Percentiles rank a stretch among this genome's conserved stretches.
phyloP scores from a whole-genome alignment of 2,888 invertebrate species.

The Meganola albula region DNA sequence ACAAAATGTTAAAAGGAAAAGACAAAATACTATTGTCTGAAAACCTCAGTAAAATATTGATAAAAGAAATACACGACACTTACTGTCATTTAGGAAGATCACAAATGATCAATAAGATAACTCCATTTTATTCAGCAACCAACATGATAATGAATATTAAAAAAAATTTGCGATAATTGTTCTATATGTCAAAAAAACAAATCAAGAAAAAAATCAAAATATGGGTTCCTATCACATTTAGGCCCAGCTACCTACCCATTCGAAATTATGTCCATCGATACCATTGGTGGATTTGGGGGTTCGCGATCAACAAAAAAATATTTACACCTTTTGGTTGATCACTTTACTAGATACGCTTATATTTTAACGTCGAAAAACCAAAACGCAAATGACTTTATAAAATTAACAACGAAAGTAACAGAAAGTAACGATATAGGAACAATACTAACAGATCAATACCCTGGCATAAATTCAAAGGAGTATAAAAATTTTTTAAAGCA shows the following conservation, averaged over 20 bases:
- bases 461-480: constrained; percentile 3
- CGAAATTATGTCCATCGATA: constrained; percentile 23
- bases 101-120: constrained; percentile 19
- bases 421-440: constrained; percentile 16
- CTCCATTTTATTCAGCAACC: constrained; percentile 16
- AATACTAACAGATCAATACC: constrained; percentile 2
- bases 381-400: constrained; percentile 20
- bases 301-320: constrained; percentile 30
- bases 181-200: constrained; percentile 24
- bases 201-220: constrained; percentile 20
- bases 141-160: constrained; percentile 18
- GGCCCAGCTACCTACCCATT: constrained; percentile 23
- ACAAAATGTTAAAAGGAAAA: constrained; percentile 1
- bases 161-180: constrained; percentile 15
- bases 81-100: constrained; percentile 23
- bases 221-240: constrained; percentile 25
- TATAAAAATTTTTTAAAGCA: neutral
- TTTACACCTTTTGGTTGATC: constrained; percentile 24
- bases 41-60: neutral
- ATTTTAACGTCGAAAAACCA: constrained; percentile 26
- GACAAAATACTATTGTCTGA: constrained; percentile 1
- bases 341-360: constrained; percentile 22
- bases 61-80: neutral
- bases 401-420: constrained; percentile 17
- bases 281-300: constrained; percentile 25